These are phyloP conservation scores for Bujurquina vittata DNA, from an alignment of 2,113 vertebrate species.

Conservation along the genomic window DNA sequence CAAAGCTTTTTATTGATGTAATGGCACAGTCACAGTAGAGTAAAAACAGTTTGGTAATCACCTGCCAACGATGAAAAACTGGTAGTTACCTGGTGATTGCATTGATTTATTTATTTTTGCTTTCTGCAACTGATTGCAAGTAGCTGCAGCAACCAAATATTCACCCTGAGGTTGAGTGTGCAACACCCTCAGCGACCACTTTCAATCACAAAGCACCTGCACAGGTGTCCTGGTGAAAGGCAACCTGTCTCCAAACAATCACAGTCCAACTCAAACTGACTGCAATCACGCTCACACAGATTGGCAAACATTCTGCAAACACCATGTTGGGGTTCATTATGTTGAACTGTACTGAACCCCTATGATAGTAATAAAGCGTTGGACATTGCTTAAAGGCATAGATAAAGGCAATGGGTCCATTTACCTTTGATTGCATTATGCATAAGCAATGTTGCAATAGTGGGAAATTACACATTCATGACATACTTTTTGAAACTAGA, in stretches of 20 bases:
- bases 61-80: no score
- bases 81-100: no score
- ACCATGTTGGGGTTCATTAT: no score
- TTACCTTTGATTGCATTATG: not conserved
- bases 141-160: not conserved
- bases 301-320: not conserved
- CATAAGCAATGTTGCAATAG: not conserved
- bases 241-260: not conserved
- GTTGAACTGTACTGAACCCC: not conserved
- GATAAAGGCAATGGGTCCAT: not conserved
- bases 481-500: not conserved
- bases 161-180: not conserved
- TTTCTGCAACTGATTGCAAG: not conserved
- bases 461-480: not conserved
- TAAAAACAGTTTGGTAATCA: not conserved
- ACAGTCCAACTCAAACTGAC: not conserved
- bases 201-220: not conserved
- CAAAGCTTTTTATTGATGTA: not conserved
- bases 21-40: not conserved
- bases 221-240: not conserved
- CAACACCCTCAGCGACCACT: not conserved
- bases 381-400: not conserved
- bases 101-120: not conserved
- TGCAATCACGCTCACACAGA: not conserved
- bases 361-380: no score